phyloP scores from a whole-genome alignment of 2,797 vertebrate species.

The Pangasius macronema region DNA sequence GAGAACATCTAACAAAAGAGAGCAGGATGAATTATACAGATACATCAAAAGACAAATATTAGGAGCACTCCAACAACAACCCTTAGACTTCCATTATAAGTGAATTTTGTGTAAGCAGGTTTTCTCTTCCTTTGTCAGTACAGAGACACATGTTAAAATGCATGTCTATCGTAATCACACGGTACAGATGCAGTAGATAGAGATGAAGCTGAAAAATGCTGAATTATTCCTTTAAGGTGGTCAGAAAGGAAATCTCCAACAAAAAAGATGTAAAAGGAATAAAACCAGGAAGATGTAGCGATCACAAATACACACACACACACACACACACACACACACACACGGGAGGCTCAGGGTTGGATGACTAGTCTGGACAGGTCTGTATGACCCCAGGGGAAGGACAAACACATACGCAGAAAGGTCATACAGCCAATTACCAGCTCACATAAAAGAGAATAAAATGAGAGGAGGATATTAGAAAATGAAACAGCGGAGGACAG shows the following conservation, averaged over 20 bases:
- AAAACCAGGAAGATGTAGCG: not conserved
- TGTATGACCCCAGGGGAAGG: constrained; percentile 26
- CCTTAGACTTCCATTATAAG: not conserved
- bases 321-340: constrained; percentile 26
- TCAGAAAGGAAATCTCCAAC: not conserved
- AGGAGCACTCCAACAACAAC: not conserved
- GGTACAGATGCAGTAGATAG: not conserved
- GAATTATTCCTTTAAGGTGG: not conserved
- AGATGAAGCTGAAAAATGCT: not conserved
- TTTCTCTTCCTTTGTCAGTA: not conserved
- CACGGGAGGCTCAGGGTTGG: not conserved
- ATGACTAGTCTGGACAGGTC: constrained; percentile 31
- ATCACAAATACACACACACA: constrained; percentile 6
- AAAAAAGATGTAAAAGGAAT: too few species aligned
- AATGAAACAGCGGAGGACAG: not conserved
- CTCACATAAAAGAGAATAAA: constrained; percentile 32
- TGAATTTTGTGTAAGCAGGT: not conserved
- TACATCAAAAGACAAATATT: not conserved
- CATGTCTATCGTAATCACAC: not conserved
- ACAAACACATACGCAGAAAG: constrained; percentile 39
- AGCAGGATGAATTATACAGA: not conserved
- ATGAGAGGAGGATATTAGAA: not conserved
- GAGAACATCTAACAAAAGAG: not conserved
- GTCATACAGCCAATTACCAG: constrained; percentile 48
- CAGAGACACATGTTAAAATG: not conserved